Conservation (phyloP, 2,797 vertebrate species). For the Sebastes nivosus region DNA sequence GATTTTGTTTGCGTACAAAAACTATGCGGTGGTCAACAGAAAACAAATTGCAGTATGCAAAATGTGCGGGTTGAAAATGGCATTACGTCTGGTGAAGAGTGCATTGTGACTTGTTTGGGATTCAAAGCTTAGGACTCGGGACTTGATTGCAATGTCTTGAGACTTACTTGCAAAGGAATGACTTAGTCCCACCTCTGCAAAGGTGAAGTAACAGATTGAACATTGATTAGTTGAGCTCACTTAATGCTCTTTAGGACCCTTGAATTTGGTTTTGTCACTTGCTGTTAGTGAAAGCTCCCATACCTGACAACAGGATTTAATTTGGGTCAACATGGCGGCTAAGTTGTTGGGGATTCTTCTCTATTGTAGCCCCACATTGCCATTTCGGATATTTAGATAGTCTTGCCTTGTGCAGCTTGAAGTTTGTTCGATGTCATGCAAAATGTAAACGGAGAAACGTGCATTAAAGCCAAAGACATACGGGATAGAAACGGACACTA, state of each 20-base stretch:
- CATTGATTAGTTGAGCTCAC: neutral
- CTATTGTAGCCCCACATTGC: neutral
- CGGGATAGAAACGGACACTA: neutral
- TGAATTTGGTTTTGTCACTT: neutral
- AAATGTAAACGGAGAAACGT: neutral
- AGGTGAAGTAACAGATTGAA: neutral
- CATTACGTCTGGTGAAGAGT: neutral
- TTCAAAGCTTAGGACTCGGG: neutral
- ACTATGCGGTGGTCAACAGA: too few species aligned
- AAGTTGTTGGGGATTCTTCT: neutral
- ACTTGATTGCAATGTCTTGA: neutral
- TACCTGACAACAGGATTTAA: neutral
- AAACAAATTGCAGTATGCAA: too few species aligned
- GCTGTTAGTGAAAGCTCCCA: neutral
- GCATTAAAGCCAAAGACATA: neutral
- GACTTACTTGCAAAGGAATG: neutral
- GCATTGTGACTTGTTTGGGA: neutral
- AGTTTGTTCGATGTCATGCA: neutral
- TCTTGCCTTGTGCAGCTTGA: neutral
- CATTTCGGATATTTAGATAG: neutral
- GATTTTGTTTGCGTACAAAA: too few species aligned
- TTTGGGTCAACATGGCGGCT: neutral
- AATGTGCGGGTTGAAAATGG: too few species aligned
- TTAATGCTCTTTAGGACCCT: neutral
- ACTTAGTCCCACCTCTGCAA: neutral